Conservation (phyloP, 1,140 invertebrate species). For the Achroia grisella region DNA sequence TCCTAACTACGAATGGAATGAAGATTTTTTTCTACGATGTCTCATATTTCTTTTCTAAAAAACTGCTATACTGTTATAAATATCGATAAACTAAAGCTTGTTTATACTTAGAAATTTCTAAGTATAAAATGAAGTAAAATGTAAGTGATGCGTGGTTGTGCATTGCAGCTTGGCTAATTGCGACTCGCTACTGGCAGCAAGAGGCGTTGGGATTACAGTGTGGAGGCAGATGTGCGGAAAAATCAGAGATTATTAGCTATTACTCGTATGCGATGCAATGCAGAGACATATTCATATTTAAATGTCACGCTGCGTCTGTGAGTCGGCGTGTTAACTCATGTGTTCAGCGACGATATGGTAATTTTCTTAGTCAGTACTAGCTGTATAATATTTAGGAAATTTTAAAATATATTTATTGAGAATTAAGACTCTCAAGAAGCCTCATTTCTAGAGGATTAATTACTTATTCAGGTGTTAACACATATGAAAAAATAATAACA, state of each 20-base stretch:
- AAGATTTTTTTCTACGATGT: neutral
- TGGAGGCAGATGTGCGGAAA: slow-evolving; percentile 57
- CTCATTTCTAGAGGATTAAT: no score
- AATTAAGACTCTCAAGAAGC: no score
- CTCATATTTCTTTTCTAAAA: neutral
- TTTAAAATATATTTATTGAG: no score
- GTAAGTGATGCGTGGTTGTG: slow-evolving; percentile 11
- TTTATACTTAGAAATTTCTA: slow-evolving; percentile 18
- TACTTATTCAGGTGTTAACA: no score
- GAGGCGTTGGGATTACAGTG: slow-evolving; percentile 1
- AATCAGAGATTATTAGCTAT: slow-evolving; percentile 62
- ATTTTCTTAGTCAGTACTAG: no score
- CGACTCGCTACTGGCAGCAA: slow-evolving; percentile 1
- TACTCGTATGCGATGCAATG: slow-evolving; percentile 27
- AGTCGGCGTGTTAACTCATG: slow-evolving; percentile 34
- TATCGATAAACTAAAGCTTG: slow-evolving; percentile 4
- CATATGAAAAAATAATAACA: no score
- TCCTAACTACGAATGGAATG: slow-evolving; percentile 1
- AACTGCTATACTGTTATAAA: no score
- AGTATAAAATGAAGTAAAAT: slow-evolving; percentile 17
- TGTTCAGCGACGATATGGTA: slow-evolving; percentile 9
- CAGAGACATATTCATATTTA: slow-evolving; percentile 65
- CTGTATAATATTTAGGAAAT: no score
- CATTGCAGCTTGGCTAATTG: slow-evolving; percentile 15
- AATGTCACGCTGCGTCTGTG: slow-evolving; percentile 43